Evolutionary conservation across 2,888 invertebrate genomes (phyloP), one percentile per base, ranked within the genome.

Genomic region (Nomada lathburiana): DNA sequence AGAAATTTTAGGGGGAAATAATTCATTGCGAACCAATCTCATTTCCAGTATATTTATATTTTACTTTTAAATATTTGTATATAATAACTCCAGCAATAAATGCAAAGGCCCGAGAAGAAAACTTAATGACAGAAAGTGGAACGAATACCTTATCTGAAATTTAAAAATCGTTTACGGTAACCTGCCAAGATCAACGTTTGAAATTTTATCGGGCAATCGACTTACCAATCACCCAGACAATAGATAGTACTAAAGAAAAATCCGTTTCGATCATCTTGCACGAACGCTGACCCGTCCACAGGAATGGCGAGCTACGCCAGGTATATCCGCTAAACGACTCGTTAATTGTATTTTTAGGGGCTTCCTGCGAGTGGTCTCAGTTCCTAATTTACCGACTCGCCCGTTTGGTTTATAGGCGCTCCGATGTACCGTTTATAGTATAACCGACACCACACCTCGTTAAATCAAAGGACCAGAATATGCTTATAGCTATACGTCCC

Each of bases 311-410:
- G 77, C 83, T 78, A 71, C 82, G 74, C 87, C 88, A 89, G 88
- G 90, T 87, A 88, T 88, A 87, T 86, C 89, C 89, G 90, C 88
- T 91, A 91, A 92, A 92, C 88, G 90, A 90, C 90, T 88, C 86
- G 91, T 91, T 92, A 92, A 92, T 92, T 92, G 92, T 92, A 91
- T 92, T 92, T 92, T 92, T 92, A 90, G 90, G 87, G 89, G 91
- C 90, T 91, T 92, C 91, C 90, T 89, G 82, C 87, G 88, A 84
- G 88, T 82, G 85, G 80, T 85, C 86, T 82, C 85, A 81, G 89
- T 89, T 90, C 90, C 90, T 92, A 92, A 92, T 92, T 92, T 92
- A 92, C 92, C 86, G 91, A 90, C 92, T 92, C 86, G 89, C 85
- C 90, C 85, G 90, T 89, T 90, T 92, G 91, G 92, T 92, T 92